Evolutionary conservation across 2,888 invertebrate genomes (phyloP).

Genomic region (Tyria jacobaeae): DNA sequence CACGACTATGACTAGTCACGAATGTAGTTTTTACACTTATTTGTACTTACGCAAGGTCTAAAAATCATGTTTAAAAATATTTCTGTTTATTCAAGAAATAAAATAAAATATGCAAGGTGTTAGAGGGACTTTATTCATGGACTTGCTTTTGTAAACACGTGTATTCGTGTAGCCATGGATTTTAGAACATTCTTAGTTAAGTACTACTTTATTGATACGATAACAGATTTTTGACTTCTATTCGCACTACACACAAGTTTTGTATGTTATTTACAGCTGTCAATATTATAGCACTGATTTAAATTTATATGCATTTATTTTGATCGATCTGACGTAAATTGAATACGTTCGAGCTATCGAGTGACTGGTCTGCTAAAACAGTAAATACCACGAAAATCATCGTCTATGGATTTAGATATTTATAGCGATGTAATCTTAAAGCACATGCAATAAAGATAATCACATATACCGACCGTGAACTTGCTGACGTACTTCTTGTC

Average conservation of each 20-base stretch:
- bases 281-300: not conserved
- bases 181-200: no score
- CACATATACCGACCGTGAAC: no score
- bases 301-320: not conserved
- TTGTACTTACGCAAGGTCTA: constrained; percentile 32
- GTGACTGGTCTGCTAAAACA: not conserved
- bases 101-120: constrained; percentile 3
- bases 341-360: not conserved
- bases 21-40: constrained; percentile 53
- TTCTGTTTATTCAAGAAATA: not conserved
- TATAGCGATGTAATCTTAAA: not conserved
- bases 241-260: not conserved
- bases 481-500: no score
- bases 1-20: constrained; percentile 43
- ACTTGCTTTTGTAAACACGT: not conserved
- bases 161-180: not conserved
- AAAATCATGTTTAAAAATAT: constrained; percentile 34
- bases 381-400: not conserved
- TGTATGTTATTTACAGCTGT: not conserved
- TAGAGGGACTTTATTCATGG: constrained; percentile 2
- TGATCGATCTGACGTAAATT: not conserved
- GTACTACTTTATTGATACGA: not conserved
- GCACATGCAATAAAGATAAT: no score
- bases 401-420: not conserved
- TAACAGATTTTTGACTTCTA: not conserved